A percentile compares a stretch with the other conserved stretches of the same genome.
Evolutionary conservation across 2,113 vertebrate genomes (phyloP).

Genomic region (Sinosuthora webbiana): DNA sequence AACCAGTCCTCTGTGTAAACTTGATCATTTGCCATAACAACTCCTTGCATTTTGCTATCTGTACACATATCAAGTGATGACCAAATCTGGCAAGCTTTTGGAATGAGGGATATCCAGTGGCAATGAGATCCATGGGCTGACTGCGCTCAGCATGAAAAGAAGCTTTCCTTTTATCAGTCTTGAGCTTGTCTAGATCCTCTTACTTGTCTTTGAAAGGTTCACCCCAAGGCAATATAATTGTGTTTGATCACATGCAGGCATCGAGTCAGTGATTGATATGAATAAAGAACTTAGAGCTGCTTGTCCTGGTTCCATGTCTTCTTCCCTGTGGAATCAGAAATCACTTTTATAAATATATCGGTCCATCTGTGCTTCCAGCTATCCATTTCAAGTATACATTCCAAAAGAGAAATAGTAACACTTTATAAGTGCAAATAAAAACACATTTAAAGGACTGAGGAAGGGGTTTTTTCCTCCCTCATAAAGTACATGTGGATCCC

Average conservation of each 20-base stretch:
- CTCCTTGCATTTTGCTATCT: not conserved
- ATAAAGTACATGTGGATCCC: not conserved
- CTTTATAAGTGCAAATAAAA: constrained; percentile 46
- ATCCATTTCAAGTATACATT: constrained; percentile 42
- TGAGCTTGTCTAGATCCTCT: constrained; percentile 33
- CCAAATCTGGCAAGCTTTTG: constrained; percentile 3
- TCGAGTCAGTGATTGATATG: constrained; percentile 42
- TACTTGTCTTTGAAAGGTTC: constrained; percentile 49
- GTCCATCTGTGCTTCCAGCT: constrained; percentile 57
- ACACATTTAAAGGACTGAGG: constrained; percentile 26
- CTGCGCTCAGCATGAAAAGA: not conserved
- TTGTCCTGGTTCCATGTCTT: constrained; percentile 34
- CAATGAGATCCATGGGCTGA: not conserved
- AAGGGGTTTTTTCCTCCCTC: not conserved
- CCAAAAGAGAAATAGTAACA: constrained; percentile 48
- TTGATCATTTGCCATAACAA: not conserved
- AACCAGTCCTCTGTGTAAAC: not conserved
- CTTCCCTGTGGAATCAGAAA: constrained; percentile 49
- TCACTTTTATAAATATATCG: constrained; percentile 37
- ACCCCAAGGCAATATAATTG: constrained; percentile 42
- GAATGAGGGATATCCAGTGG: not conserved
- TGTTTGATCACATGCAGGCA: constrained; percentile 50
- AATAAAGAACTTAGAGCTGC: constrained; percentile 46
- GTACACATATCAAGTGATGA: not conserved
- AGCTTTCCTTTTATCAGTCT: constrained; percentile 36